Conservation (phyloP, 2,797 vertebrate species). For the Cygnus olor region DNA sequence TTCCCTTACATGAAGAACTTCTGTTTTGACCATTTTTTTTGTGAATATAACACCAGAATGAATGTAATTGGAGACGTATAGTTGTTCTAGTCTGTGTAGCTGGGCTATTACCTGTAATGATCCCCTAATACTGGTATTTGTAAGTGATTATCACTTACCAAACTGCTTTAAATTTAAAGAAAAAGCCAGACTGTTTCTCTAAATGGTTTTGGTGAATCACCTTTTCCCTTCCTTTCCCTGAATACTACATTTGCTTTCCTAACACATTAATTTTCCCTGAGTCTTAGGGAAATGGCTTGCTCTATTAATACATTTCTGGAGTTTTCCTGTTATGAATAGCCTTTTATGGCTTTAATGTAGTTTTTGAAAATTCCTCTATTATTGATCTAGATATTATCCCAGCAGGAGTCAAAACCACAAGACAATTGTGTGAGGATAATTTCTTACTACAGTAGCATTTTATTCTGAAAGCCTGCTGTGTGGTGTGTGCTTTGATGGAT, state of each 20-base stretch:
- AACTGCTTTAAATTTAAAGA: slow-evolving; percentile 25
- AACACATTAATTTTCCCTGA: slow-evolving; percentile 58
- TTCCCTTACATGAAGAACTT: slow-evolving; percentile 46
- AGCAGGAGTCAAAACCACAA: slow-evolving; percentile 74
- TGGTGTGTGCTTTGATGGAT: slow-evolving; percentile 72
- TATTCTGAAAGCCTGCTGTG: slow-evolving; percentile 75
- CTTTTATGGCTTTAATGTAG: slow-evolving; percentile 76
- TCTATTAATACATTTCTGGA: slow-evolving; percentile 73
- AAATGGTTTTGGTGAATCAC: slow-evolving; percentile 46
- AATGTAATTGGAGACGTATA: slow-evolving; percentile 9
- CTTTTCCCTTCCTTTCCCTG: slow-evolving; percentile 34
- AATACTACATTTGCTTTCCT: slow-evolving; percentile 52
- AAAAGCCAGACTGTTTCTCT: slow-evolving; percentile 34
- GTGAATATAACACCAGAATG: not conserved
- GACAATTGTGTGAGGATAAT: slow-evolving; percentile 76
- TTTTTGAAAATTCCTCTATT: slow-evolving; percentile 77
- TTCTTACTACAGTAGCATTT: slow-evolving; percentile 78
- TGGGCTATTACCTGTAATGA: slow-evolving; percentile 35
- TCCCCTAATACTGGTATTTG: slow-evolving; percentile 19
- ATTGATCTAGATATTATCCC: slow-evolving; percentile 80
- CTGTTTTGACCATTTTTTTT: slow-evolving; percentile 41
- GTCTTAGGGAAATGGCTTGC: slow-evolving; percentile 56
- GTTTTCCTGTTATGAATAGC: slow-evolving; percentile 67
- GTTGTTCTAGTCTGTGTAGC: slow-evolving; percentile 18
- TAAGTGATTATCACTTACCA: slow-evolving; percentile 31